Base-by-base conservation (phyloP, 2,113 vertebrate species). In the Bombycilla garrulus region DNA sequence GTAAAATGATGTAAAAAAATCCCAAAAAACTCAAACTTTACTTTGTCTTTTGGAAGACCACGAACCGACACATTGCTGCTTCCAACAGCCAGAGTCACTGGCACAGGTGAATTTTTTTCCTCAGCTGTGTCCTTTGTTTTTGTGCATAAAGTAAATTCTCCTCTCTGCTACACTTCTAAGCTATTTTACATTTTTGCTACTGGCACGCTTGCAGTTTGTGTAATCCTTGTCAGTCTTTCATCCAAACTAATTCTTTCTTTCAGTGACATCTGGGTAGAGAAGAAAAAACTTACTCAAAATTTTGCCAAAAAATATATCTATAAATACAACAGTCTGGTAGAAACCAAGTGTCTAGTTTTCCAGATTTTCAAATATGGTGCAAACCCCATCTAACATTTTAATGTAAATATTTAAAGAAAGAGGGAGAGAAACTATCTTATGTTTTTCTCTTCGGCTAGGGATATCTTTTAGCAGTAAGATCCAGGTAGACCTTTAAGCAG, bases 181-280 rank as follows among this genome's bases (percentile, higher is more conserved):
- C 3, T 58, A 25, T 54, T 56, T 56, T 58, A 58, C n/a, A 44
- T 44, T 85, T 87, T 88, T 94, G 69, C 29, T 56, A 15, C 47
- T 53, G 28, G 38, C 66, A 78, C 57, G 73, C 16, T 81, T 21
- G 28, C 23, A 61, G 42, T 70, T 53, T 57, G 54, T 78, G 42
- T 36, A 81, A 40, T 58, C 54, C 28, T 50, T 67, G 45, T 33
- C 93, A 70, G 60, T 62, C 50, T 51, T 56, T 57, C 48, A 53
- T n/a, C n/a, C 66, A 88, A 92, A 95, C 22, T 57, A 83, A 95
- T 73, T 31, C 38, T 81, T 94, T 94, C 57, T 95, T 92, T 92
- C 48, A 62, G 5, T 73, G 53, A 74, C 29, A 53, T n/a, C 21
- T 0, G 31, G 61, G 31, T 21, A 64, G 13, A 25, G 21, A 90